Percentiles rank a stretch among this genome's conserved stretches.
These are phyloP conservation scores for Ophion ellenae DNA, from an alignment of 2,888 invertebrate species.

Conservation along the genomic window DNA sequence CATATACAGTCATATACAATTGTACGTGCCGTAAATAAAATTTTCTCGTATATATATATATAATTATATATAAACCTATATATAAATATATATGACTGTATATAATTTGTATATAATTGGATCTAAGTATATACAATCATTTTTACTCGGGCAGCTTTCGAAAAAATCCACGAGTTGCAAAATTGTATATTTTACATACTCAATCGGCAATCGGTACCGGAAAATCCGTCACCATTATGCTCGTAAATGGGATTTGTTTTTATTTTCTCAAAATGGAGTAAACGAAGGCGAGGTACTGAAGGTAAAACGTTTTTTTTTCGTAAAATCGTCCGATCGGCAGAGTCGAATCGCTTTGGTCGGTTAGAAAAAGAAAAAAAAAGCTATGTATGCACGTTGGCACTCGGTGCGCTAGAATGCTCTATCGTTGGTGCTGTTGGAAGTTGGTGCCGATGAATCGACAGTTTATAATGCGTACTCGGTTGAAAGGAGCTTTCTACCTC, in stretches of 20 bases:
- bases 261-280: background rate
- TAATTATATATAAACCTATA: no score
- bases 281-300: background rate
- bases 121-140: no score
- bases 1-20: no score
- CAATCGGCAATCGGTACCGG: no score
- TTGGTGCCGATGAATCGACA: constrained; percentile 52
- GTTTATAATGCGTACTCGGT: constrained; percentile 53
- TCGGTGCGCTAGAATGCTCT: constrained; percentile 37
- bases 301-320: constrained; percentile 15
- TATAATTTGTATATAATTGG: no score
- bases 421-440: constrained; percentile 40
- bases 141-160: no score
- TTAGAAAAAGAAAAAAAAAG: constrained; percentile 15
- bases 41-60: no score
- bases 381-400: background rate
- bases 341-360: constrained; percentile 36
- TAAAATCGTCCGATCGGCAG: constrained; percentile 26
- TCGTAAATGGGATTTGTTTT: background rate
- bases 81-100: no score
- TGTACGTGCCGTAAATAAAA: no score
- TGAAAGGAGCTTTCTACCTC: constrained; percentile 41
- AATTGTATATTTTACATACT: no score
- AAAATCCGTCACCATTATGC: no score
- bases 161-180: no score